A percentile compares a stretch with the other conserved stretches of the same genome.
phyloP scores from a whole-genome alignment of 2,888 invertebrate species.

The Cryptus viduatorius region DNA sequence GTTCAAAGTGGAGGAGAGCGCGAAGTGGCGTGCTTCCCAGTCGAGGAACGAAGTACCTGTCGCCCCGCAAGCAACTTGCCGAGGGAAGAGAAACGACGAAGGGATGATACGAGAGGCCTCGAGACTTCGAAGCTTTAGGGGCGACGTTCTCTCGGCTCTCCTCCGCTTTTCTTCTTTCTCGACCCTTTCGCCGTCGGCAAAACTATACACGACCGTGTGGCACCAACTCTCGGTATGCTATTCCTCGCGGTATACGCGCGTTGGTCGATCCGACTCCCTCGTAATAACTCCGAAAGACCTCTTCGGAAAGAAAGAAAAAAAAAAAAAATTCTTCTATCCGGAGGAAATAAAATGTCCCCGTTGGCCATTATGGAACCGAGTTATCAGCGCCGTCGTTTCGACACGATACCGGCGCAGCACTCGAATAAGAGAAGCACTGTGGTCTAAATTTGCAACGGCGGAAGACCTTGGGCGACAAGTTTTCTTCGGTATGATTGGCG shows the following conservation, averaged over 20 bases:
- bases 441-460: slow-evolving; percentile 10
- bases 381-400: slow-evolving; percentile 24
- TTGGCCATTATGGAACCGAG: slow-evolving; percentile 16
- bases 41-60: slow-evolving; percentile 77
- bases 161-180: slow-evolving; percentile 30
- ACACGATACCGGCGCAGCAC: neutral
- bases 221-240: neutral
- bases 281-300: neutral
- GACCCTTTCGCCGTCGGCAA: slow-evolving; percentile 21
- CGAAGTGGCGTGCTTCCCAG: slow-evolving; percentile 74
- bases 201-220: neutral
- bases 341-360: slow-evolving; percentile 45
- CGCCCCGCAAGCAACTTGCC: slow-evolving; percentile 58
- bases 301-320: neutral
- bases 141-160: slow-evolving; percentile 19
- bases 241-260: slow-evolving; percentile 8
- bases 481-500: slow-evolving; percentile 15
- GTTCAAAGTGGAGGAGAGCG: slow-evolving; percentile 68
- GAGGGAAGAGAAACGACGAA: neutral
- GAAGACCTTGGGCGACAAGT: slow-evolving; percentile 47
- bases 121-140: slow-evolving; percentile 40
- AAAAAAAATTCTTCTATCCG: neutral
- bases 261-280: slow-evolving; percentile 6
- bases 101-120: slow-evolving; percentile 34
- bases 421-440: neutral